These are phyloP conservation scores for Pseudolycoriella hygida DNA, from an alignment of 2,888 invertebrate species.

Conservation along the genomic window DNA sequence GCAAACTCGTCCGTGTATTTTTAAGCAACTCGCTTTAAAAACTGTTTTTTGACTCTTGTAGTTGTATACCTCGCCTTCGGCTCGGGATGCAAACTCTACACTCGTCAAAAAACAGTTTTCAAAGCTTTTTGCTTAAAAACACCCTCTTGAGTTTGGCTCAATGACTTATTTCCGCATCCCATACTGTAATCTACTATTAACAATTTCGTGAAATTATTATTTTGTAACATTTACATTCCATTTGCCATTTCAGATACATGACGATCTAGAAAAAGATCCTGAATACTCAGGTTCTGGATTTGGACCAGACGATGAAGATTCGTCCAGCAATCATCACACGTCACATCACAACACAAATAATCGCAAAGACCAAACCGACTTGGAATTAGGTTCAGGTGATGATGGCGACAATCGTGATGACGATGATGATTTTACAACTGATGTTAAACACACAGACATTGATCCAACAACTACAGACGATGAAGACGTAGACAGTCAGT, in stretches of 20 bases:
- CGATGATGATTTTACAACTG: slow-evolving; percentile 15
- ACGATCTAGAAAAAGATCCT: slow-evolving; percentile 42
- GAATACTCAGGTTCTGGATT: slow-evolving; percentile 76
- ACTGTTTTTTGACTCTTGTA: no score
- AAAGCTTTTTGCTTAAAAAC: no score
- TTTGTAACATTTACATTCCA: no score
- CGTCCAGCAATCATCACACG: slow-evolving; percentile 12
- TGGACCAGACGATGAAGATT: slow-evolving; percentile 69
- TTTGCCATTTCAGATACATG: slow-evolving; percentile 20
- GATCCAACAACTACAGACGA: slow-evolving; percentile 10
- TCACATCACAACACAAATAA: slow-evolving; percentile 5
- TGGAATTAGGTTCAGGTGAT: slow-evolving; percentile 11
- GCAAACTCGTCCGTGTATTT: no score
- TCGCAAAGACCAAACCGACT: neutral
- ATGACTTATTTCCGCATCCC: no score
- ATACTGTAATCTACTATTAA: no score
- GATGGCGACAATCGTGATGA: slow-evolving; percentile 11
- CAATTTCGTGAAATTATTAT: no score
- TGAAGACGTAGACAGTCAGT: slow-evolving; percentile 12
- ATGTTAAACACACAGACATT: slow-evolving; percentile 1
- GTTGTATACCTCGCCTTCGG: no score
- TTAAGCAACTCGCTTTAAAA: no score
- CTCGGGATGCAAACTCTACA: no score
- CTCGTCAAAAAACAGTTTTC: no score
- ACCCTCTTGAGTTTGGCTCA: no score